phyloP scores from a whole-genome alignment of 2,797 vertebrate genomes.

The Pagetopsis macropterus region DNA sequence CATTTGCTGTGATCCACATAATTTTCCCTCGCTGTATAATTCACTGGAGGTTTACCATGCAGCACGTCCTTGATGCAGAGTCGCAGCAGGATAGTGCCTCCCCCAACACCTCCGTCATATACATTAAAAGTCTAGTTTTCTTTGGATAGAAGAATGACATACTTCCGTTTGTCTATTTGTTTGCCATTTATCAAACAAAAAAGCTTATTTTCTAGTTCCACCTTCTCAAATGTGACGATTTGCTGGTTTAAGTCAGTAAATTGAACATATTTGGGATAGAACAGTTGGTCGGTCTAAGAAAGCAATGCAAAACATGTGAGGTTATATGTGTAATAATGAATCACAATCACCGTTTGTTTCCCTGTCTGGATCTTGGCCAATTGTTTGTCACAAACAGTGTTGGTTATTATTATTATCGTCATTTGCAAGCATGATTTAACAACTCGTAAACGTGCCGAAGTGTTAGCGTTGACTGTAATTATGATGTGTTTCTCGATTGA shows the following conservation, averaged over 20 bases:
- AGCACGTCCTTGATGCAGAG: conserved; percentile 62
- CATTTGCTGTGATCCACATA: conserved; percentile 52
- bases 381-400: neutral
- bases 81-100: conserved; percentile 11
- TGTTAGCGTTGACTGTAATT: conserved; percentile 8
- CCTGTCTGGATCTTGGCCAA: neutral
- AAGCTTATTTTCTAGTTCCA: neutral
- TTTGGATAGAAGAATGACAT: conserved; percentile 22
- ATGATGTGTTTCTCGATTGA: conserved; percentile 7
- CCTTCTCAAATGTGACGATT: neutral
- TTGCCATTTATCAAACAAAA: neutral
- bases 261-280: neutral
- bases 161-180: neutral
- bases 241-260: neutral
- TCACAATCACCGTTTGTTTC: conserved; percentile 2
- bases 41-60: conserved; percentile 55
- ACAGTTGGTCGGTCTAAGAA: neutral
- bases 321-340: neutral
- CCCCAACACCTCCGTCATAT: conserved; percentile 22
- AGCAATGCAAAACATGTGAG: too few species aligned
- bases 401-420: neutral
- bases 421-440: conserved; percentile 17
- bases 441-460: conserved; percentile 26
- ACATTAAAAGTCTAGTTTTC: neutral
- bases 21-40: conserved; percentile 55